Base-by-base conservation (phyloP, 2,113 vertebrate species). In the Labeo catla region DNA sequence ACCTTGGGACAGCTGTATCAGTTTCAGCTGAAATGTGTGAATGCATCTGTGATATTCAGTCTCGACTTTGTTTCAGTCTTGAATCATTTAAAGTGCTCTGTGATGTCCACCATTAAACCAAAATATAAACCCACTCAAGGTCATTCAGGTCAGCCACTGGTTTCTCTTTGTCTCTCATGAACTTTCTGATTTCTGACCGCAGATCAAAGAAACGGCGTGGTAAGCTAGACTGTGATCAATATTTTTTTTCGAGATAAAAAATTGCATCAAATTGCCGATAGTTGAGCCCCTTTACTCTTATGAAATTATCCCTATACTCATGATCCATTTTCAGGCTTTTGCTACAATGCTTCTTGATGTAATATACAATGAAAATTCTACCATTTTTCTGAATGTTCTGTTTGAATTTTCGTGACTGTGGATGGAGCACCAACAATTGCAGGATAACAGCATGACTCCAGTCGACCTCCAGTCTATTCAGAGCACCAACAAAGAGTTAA, bases 21-120 rank as follows among this genome's bases (percentile, higher is more conserved):
- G 43, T 49, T 74, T 74, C 43, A 23, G 4, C n/a, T 8, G 1
- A 63, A 63, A 23, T 63, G n/a, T 11, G n/a, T 0, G 1, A 23
- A 63, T 63, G 59, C 59, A 63, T 63, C 11, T 10, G 19, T 49
- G 49, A 76, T 76, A 76, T 76, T 76, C 45, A 49, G 45, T 23
- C 19, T 49, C 6, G 1, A n/a, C 39, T 73, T 45, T 73, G 68
- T 72, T 72, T 16, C 2, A 19, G 9, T 19, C 72, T 23, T 23
- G 21, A 76, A 76, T 76, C 19, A 23, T 76, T 47, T 76, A 76
- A 28, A 49, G 72, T 76, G 72, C 72, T 63, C 59, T 23, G 21
- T 63, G 23, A 11, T 23, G 21, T 49, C 43, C 5, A 49, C 19
- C 2, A 74, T 59, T 23, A 74, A 74, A 49, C 45, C 72, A 76